Conservation (phyloP, 1,140 invertebrate species). For the Drosophila sp. region DNA sequence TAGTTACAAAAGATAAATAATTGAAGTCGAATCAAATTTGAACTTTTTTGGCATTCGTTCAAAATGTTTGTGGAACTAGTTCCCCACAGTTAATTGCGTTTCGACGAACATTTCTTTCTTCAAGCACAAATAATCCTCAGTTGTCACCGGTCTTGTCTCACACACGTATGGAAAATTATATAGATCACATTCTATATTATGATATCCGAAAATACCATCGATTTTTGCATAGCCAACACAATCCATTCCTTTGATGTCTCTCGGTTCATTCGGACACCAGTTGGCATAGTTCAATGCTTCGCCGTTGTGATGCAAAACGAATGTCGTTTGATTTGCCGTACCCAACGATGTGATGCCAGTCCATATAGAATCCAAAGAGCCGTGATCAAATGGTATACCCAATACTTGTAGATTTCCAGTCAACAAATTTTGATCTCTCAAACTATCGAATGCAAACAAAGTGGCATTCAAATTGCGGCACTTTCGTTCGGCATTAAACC, state of each 20-base stretch:
- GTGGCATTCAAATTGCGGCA: slow-evolving; percentile 16
- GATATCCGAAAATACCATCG: slow-evolving; percentile 21
- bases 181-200: slow-evolving; percentile 32
- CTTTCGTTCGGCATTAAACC: slow-evolving; percentile 35
- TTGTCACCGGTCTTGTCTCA: slow-evolving; percentile 7
- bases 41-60: background rate
- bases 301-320: slow-evolving; percentile 9
- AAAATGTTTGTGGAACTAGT: background rate
- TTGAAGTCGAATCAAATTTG: too few species aligned
- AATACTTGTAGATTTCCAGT: slow-evolving; percentile 21
- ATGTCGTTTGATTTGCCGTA: background rate
- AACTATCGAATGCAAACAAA: slow-evolving; percentile 21
- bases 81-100: background rate
- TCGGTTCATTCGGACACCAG: slow-evolving; percentile 34
- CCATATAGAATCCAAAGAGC: slow-evolving; percentile 33
- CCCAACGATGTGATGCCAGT: slow-evolving; percentile 34
- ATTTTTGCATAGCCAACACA: slow-evolving; percentile 32
- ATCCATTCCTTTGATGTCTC: background rate
- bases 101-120: slow-evolving; percentile 23
- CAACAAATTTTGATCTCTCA: slow-evolving; percentile 20
- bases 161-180: slow-evolving; percentile 30
- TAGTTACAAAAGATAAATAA: too few species aligned
- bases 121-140: slow-evolving; percentile 29
- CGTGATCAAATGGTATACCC: slow-evolving; percentile 22
- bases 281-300: slow-evolving; percentile 28